Evolutionary conservation across 2,113 vertebrate genomes (phyloP), one percentile per base, ranked within the genome.

Genomic region (Scatophagus argus): DNA sequence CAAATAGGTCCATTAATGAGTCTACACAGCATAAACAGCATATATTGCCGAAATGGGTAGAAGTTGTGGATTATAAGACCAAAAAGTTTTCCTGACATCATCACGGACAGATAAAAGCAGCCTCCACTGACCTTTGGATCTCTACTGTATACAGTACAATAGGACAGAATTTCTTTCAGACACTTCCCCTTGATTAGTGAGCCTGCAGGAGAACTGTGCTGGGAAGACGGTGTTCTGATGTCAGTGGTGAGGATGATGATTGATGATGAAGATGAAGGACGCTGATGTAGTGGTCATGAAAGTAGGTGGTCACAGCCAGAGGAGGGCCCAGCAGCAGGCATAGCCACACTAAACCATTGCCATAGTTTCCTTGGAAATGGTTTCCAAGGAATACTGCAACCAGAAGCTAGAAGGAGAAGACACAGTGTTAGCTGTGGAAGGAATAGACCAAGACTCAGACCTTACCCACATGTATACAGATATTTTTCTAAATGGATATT

Each of bases 331-430:
- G 82, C 49, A 90, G 71, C 14, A 85, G 74, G 44, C 87, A 91
- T 60, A 90, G 74, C 85, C 85, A 87, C 43, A 85, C 13, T 2
- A 91, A 39, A 13, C 64, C 43, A 8, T 91, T 83, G 46, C 83
- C 79, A 54, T 78, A 88, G 81, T 87, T 88, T 58, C 84, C 86
- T 65, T 72, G 59, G 75, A 89, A 85, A 85, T 82, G 59, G 55
- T 49, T 27, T 73, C 69, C 82, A 10, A 89, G 70, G 32, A 90
- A 77, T 21, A 81, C 87, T 6, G 75, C 74, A 43, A 85, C 71
- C 46, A 75, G 60, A 17, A 87, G 88, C 81, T 88, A 60, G 25
- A 12, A 54, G 61, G 10, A 79, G 47, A 62, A 69, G n/a, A 85
- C 27, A 8, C 1, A 9, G 46, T 32, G 41, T 60, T 41, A 68